Percentiles rank a stretch among this genome's conserved stretches.
Evolutionary conservation across 2,113 vertebrate genomes (phyloP).

Genomic region (Cyprinus carpio): DNA sequence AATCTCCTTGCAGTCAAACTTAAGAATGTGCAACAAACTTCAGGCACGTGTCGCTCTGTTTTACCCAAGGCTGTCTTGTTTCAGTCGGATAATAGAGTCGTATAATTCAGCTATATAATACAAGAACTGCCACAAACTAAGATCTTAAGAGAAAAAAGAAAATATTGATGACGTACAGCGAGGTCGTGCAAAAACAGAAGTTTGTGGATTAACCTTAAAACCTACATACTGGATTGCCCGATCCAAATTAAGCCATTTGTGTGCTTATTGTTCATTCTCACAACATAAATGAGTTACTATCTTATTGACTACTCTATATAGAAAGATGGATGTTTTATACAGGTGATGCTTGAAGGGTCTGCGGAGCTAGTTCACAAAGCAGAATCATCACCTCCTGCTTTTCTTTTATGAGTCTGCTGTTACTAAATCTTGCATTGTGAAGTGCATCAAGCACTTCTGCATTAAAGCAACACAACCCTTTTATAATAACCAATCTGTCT

Average conservation of each 20-base stretch:
- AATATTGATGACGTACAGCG: neutral
- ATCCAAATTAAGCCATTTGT: constrained; percentile 14
- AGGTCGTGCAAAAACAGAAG: neutral
- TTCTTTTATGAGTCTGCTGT: neutral
- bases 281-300: neutral
- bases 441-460: constrained; percentile 13
- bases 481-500: constrained; percentile 39
- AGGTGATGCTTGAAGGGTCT: neutral
- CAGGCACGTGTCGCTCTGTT: neutral
- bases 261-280: neutral
- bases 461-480: neutral
- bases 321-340: neutral
- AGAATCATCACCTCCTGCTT: neutral
- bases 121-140: neutral
- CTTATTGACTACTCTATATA: neutral
- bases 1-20: neutral
- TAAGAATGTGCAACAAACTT: neutral
- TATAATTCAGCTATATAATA: neutral
- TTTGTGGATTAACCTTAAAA: constrained; percentile 1
- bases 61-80: neutral
- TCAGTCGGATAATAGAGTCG: neutral
- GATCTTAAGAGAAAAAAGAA: neutral
- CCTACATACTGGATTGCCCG: neutral
- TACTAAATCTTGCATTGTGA: neutral
- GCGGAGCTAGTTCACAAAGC: neutral